Evolutionary conservation across 1,140 invertebrate species (phyloP).

Genomic region (Drosophila lowei): DNA sequence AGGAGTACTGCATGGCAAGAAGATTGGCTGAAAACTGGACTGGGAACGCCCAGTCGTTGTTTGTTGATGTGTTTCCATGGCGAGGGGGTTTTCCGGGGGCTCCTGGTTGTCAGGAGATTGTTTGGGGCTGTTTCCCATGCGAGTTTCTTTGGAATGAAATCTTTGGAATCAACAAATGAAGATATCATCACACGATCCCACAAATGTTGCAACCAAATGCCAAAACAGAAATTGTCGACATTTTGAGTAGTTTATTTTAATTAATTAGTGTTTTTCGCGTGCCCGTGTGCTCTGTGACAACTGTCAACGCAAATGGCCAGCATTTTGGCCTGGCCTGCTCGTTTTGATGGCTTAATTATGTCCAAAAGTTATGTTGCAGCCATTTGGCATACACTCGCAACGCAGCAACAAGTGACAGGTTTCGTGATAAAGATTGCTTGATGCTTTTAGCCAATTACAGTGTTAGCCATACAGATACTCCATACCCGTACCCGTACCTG

Average conservation of each 20-base stretch:
- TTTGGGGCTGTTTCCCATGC: too few relatives aligned
- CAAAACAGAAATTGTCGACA: slow-evolving; percentile 34
- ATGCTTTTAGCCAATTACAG: slow-evolving; percentile 48
- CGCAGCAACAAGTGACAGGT: slow-evolving; percentile 48
- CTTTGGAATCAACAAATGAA: too few relatives aligned
- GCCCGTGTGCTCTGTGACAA: slow-evolving; percentile 36
- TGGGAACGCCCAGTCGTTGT: background rate
- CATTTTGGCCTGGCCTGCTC: slow-evolving; percentile 51
- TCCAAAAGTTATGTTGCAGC: slow-evolving; percentile 68
- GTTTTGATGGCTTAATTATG: slow-evolving; percentile 77
- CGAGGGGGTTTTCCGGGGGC: too few relatives aligned
- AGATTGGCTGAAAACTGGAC: background rate
- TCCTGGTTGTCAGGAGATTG: too few relatives aligned
- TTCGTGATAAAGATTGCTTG: slow-evolving; percentile 51
- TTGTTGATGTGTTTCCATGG: slow-evolving; percentile 28
- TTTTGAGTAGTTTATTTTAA: slow-evolving; percentile 54
- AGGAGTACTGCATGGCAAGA: slow-evolving; percentile 60
- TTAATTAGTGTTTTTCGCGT: slow-evolving; percentile 59
- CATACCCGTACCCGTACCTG: too few relatives aligned
- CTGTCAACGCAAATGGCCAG: slow-evolving; percentile 77
- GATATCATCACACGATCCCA: background rate
- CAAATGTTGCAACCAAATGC: slow-evolving; percentile 41
- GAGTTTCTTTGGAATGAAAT: too few relatives aligned
- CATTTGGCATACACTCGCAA: slow-evolving; percentile 45
- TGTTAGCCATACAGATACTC: background rate